Conservation (phyloP, 2,113 vertebrate species). For the Proterorhinus semilunaris region DNA sequence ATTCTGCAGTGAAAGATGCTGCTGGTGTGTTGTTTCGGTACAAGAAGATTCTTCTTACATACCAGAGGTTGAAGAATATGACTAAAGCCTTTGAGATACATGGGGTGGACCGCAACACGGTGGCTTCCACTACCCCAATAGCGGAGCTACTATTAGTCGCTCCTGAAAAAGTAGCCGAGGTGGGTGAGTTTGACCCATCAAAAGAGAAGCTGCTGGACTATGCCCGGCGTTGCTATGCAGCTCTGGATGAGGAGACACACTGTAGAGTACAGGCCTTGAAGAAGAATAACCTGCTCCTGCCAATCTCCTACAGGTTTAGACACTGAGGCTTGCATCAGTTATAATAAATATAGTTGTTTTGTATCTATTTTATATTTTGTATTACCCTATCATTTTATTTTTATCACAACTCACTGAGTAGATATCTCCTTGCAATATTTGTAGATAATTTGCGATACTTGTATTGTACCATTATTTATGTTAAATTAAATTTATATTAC, state of each 20-base stretch:
- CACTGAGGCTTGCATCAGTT: constrained; percentile 42
- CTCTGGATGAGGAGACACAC: constrained; percentile 85
- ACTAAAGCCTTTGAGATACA: constrained; percentile 89
- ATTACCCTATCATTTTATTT: constrained; percentile 18
- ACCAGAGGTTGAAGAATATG: constrained; percentile 90
- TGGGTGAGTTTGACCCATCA: constrained; percentile 87
- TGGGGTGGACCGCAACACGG: constrained; percentile 88
- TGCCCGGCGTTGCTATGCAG: constrained; percentile 85
- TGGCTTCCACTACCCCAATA: constrained; percentile 89
- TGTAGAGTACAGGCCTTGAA: constrained; percentile 88
- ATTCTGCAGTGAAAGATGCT: constrained; percentile 83
- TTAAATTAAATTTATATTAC: constrained; percentile 17
- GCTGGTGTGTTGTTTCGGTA: constrained; percentile 89
- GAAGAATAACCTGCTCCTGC: constrained; percentile 88
- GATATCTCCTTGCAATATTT: constrained; percentile 5
- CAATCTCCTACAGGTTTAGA: constrained; percentile 88
- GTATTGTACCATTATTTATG: constrained; percentile 9
- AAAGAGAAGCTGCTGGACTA: constrained; percentile 90
- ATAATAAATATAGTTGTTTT: neutral
- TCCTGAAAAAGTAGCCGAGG: constrained; percentile 86
- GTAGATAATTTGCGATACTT: constrained; percentile 15
- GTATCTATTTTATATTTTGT: constrained; percentile 4
- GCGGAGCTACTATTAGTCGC: constrained; percentile 88
- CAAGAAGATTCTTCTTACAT: constrained; percentile 89
- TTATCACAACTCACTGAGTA: neutral